Conservation (phyloP, 2,113 vertebrate genomes). For the Zosterops hypoxanthus region DNA sequence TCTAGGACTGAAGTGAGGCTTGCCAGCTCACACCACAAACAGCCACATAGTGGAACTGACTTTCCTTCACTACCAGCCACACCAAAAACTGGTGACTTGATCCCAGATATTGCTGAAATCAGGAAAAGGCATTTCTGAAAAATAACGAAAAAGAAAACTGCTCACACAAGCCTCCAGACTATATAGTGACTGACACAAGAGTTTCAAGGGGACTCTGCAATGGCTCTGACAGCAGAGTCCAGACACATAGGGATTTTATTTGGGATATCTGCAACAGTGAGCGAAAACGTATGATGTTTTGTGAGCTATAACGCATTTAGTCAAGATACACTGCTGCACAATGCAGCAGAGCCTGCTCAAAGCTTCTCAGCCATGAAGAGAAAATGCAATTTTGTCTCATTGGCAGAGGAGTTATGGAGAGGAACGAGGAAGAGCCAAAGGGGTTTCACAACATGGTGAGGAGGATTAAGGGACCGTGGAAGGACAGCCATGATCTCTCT, state of each 20-base stretch:
- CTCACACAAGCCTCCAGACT: not conserved
- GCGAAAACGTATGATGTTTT: not conserved
- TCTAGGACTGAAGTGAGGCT: not conserved
- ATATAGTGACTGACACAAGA: not conserved
- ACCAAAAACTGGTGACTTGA: not conserved
- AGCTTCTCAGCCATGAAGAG: constrained; percentile 20
- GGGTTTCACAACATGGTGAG: not conserved
- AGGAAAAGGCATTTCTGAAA: not conserved
- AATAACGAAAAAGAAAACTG: not conserved
- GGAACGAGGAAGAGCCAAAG: not conserved
- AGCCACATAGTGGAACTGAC: not conserved
- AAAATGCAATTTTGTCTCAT: not conserved
- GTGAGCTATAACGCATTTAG: not conserved
- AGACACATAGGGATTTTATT: not conserved
- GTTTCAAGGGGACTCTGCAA: not conserved
- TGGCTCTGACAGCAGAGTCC: not conserved
- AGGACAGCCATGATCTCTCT: not conserved
- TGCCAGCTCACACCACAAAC: not conserved
- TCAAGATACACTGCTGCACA: constrained; percentile 6
- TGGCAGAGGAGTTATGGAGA: not conserved
- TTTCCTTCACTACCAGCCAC: not conserved
- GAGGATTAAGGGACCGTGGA: not conserved
- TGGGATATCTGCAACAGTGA: not conserved
- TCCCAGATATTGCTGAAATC: not conserved
- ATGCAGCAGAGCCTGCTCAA: not conserved